A percentile compares a stretch with the other conserved stretches of the same genome.
phyloP scores from a whole-genome alignment of 2,113 vertebrate species.

The Melanerpes formicivorus region DNA sequence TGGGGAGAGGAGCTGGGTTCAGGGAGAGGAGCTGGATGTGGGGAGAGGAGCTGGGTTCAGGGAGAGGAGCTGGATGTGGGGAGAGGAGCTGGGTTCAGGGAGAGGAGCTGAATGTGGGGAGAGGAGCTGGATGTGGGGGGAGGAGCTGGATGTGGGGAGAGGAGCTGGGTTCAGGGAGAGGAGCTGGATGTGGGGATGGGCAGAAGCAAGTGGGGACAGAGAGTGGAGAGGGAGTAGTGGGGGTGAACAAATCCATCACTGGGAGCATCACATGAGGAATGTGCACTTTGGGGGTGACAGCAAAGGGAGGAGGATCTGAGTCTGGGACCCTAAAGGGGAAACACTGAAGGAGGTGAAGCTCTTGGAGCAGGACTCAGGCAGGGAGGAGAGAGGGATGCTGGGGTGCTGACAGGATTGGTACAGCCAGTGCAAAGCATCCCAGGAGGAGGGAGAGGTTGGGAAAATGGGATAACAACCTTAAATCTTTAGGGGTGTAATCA shows the following conservation, averaged over 20 bases:
- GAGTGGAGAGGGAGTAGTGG: accelerated
- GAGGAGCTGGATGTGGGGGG: no score
- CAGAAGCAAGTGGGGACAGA: background rate
- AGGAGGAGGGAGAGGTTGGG: accelerated
- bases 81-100: no score
- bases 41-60: no score
- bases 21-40: background rate
- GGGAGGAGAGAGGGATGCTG: background rate
- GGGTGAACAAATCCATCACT: background rate
- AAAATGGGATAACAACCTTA: background rate
- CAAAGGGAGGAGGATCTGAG: background rate
- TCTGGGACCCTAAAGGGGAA: accelerated
- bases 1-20: background rate
- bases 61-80: background rate
- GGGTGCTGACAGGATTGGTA: background rate
- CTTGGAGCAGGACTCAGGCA: background rate
- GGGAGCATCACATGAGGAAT: background rate
- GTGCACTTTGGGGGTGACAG: background rate
- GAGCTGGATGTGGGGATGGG: background rate
- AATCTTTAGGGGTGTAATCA: background rate
- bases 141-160: background rate
- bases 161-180: no score
- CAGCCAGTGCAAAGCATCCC: background rate
- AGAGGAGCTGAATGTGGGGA: background rate
- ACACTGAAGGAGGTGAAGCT: background rate